phyloP scores from a whole-genome alignment of 2,888 invertebrate genomes.

The Eilema depressum region DNA sequence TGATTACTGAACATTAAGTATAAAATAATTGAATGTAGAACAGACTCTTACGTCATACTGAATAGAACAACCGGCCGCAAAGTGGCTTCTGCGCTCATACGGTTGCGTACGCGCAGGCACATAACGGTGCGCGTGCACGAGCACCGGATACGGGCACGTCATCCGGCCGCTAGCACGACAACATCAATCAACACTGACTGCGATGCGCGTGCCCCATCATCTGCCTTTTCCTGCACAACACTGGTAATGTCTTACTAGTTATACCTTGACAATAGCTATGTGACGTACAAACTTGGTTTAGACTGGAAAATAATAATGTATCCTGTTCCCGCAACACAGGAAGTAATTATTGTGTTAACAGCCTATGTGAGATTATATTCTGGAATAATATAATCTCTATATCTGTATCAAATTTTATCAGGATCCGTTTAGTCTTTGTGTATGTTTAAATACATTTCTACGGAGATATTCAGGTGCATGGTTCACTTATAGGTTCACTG shows the following conservation, averaged over 20 bases:
- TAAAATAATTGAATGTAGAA: background rate
- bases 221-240: conserved; percentile 44
- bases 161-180: conserved; percentile 50
- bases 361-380: no score
- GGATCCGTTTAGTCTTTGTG: no score
- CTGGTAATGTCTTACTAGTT: conserved; percentile 27
- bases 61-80: conserved; percentile 14
- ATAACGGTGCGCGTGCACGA: conserved; percentile 53
- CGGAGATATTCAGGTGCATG: no score
- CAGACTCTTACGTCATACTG: conserved; percentile 5
- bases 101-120: conserved; percentile 45
- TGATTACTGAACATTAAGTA: background rate
- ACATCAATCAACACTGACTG: conserved; percentile 52
- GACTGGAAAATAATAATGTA: no score
- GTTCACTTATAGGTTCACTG: no score
- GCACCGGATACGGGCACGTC: conserved; percentile 51
- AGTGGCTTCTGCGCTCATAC: conserved; percentile 12
- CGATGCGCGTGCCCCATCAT: conserved; percentile 51
- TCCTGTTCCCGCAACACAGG: no score
- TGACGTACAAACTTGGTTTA: background rate
- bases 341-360: no score
- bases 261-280: background rate
- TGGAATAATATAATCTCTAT: no score
- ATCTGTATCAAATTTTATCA: no score
- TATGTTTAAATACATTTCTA: no score